Evolutionary conservation across 2,888 invertebrate species (phyloP).

Genomic region (Hemicrepidius hirtus): DNA sequence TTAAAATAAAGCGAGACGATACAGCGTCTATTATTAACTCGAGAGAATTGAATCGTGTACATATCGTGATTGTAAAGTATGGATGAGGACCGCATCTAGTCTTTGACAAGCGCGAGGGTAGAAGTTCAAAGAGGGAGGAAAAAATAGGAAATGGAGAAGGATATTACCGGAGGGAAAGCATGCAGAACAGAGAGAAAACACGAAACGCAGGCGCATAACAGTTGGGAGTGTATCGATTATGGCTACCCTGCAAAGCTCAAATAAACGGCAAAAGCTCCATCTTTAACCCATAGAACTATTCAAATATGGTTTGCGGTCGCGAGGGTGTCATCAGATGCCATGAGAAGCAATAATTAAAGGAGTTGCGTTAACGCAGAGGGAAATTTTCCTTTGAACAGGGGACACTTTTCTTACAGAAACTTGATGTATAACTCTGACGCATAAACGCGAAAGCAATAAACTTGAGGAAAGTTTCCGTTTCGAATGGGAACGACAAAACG

Average conservation of each 20-base stretch:
- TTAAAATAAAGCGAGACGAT: conserved; percentile 34
- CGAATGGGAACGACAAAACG: conserved; percentile 19
- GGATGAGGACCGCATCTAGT: conserved; percentile 55
- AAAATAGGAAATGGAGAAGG: conserved; percentile 47
- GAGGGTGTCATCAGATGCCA: conserved; percentile 10
- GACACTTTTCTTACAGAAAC: background rate
- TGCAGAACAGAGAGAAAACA: conserved; percentile 31
- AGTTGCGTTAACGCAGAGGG: background rate
- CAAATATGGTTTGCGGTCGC: conserved; percentile 35
- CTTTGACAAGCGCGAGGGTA: conserved; percentile 60
- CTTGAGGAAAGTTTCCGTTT: conserved; percentile 20
- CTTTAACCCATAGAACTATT: conserved; percentile 46
- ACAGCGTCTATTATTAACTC: conserved; percentile 51
- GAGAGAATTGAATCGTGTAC: conserved; percentile 47
- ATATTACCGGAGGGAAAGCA: conserved; percentile 34
- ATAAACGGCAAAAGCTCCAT: conserved; percentile 44
- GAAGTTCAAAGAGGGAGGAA: conserved; percentile 60
- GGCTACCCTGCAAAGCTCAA: conserved; percentile 41
- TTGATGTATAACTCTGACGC: background rate
- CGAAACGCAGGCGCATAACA: conserved; percentile 41
- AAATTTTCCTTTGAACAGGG: background rate
- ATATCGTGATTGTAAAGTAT: conserved; percentile 53
- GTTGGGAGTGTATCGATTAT: conserved; percentile 45
- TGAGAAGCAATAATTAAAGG: background rate
- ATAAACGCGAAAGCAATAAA: conserved; percentile 18